Evolutionary conservation across 2,113 vertebrate genomes (phyloP).

Genomic region (Probosciger aterrimus): DNA sequence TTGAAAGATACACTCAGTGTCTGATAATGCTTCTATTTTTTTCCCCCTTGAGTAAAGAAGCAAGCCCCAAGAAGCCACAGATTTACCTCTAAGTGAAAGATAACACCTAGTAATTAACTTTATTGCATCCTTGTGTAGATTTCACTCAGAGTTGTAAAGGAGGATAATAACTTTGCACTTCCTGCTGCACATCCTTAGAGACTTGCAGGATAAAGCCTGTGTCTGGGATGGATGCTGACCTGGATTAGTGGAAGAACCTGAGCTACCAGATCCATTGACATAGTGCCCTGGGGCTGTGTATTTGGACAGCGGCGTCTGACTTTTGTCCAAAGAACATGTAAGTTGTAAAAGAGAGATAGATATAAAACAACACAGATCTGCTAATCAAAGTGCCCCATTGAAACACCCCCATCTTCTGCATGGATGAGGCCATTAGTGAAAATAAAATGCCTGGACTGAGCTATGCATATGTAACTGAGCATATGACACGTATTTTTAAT

Average conservation of each 20-base stretch:
- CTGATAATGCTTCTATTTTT: neutral
- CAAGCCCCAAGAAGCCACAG: neutral
- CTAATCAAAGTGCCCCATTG: neutral
- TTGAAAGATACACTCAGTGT: neutral
- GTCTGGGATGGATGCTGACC: neutral
- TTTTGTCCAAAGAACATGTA: neutral
- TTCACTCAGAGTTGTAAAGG: neutral
- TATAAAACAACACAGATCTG: neutral
- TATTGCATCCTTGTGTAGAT: neutral
- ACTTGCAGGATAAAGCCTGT: slow-evolving; percentile 9
- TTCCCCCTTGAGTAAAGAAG: neutral
- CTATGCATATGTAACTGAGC: neutral
- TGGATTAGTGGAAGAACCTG: slow-evolving; percentile 31
- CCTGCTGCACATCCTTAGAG: neutral
- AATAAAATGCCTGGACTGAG: neutral
- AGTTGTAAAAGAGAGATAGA: neutral
- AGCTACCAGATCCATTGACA: neutral
- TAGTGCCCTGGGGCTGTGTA: neutral
- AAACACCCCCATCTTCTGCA: neutral
- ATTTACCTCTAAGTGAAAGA: slow-evolving; percentile 6
- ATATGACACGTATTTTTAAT: neutral
- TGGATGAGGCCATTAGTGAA: neutral
- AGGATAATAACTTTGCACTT: neutral
- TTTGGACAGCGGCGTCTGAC: neutral
- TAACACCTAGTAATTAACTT: slow-evolving; percentile 28